Percentiles rank a stretch among this genome's conserved stretches.
phyloP scores from a whole-genome alignment of 2,888 invertebrate species.

The Sphinx pinastri region DNA sequence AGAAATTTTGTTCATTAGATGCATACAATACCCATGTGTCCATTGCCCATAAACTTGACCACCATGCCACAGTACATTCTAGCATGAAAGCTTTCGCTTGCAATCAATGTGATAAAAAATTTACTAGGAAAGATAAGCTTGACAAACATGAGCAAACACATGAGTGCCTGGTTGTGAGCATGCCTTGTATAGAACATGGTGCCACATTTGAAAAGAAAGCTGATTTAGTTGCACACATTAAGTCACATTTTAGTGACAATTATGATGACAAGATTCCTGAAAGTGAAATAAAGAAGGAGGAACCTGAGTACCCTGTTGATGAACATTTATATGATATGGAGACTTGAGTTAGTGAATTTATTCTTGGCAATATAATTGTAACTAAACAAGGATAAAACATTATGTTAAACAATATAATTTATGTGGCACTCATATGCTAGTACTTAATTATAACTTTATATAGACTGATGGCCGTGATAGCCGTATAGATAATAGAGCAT shows the following conservation, averaged over 20 bases:
- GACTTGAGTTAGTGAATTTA: conserved; percentile 57
- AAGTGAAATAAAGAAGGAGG: conserved; percentile 71
- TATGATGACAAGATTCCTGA: conserved; percentile 70
- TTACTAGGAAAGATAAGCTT: conserved; percentile 88
- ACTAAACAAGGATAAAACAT: not conserved
- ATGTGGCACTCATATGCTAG: conserved; percentile 10
- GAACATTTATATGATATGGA: conserved; percentile 75
- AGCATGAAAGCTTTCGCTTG: conserved; percentile 88
- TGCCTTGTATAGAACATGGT: conserved; percentile 86
- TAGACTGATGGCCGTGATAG: too few species aligned
- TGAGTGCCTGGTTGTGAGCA: conserved; percentile 84
- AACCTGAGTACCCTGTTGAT: conserved; percentile 64
- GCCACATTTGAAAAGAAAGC: conserved; percentile 84
- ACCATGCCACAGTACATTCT: conserved; percentile 87
- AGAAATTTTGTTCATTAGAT: conserved; percentile 78
- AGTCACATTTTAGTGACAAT: conserved; percentile 81
- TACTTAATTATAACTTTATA: conserved; percentile 15
- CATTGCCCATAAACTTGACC: conserved; percentile 85
- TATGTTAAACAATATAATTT: too few species aligned
- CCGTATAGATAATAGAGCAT: too few species aligned
- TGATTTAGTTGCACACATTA: conserved; percentile 84
- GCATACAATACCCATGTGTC: conserved; percentile 82
- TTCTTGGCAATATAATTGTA: conserved; percentile 7
- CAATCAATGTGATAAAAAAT: conserved; percentile 86
- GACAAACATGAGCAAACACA: conserved; percentile 87